phyloP scores from a whole-genome alignment of 2,797 vertebrate species.

The Rhinichthys osculus region DNA sequence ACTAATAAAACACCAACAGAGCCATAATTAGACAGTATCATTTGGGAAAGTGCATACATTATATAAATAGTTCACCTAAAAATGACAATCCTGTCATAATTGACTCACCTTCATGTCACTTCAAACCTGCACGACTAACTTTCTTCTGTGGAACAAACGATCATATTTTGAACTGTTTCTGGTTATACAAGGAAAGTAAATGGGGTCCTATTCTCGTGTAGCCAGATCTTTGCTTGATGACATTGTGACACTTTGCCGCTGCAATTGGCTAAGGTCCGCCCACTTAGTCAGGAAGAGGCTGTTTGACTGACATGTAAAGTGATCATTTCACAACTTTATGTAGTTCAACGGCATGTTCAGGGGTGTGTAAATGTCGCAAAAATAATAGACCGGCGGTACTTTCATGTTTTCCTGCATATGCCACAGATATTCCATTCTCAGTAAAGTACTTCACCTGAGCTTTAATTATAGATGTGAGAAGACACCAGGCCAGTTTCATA shows the following conservation, averaged over 20 bases:
- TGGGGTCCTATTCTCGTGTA: not conserved
- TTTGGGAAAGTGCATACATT: not conserved
- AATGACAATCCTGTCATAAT: not conserved
- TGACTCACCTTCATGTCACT: not conserved
- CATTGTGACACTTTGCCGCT: not conserved
- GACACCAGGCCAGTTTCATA: too few relatives aligned
- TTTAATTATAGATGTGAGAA: not conserved
- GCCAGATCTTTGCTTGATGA: not conserved
- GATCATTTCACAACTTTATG: not conserved
- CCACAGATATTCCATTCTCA: not conserved
- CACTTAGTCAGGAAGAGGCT: too few relatives aligned
- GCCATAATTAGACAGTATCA: not conserved
- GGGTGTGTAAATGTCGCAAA: not conserved
- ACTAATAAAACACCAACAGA: constrained; percentile 3
- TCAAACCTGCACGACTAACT: not conserved
- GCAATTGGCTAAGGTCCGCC: too few relatives aligned
- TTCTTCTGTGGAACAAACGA: not conserved
- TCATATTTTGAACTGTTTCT: not conserved
- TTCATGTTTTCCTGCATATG: not conserved
- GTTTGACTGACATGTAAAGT: not conserved
- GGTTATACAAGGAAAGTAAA: not conserved
- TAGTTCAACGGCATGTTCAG: not conserved
- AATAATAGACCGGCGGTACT: not conserved
- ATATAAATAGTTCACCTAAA: not conserved
- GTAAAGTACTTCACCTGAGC: not conserved